Conservation (phyloP, 2,888 invertebrate species). For the Dasypolia templi region DNA sequence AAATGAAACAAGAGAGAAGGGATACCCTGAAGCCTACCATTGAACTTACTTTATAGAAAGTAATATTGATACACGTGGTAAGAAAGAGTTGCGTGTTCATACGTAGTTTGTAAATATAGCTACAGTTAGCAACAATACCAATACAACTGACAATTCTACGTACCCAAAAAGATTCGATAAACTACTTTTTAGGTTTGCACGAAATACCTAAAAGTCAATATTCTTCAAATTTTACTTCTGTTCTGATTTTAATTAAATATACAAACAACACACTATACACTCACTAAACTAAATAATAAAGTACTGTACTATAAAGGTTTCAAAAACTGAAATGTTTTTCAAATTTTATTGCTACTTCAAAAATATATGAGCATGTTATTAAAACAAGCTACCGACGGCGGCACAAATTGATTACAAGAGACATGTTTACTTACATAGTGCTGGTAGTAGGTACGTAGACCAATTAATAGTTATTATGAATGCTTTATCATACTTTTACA, state of each 20-base stretch:
- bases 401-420: background rate
- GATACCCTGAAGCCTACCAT: slow-evolving; percentile 9
- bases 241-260: no score
- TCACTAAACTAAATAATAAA: no score
- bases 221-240: background rate
- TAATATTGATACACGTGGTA: slow-evolving; percentile 9
- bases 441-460: background rate
- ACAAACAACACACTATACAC: no score
- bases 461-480: background rate
- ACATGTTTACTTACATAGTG: slow-evolving; percentile 13
- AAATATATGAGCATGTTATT: background rate
- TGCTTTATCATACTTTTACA: background rate
- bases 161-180: background rate
- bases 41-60: slow-evolving; percentile 2
- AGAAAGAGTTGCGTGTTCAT: background rate
- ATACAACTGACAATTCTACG: background rate
- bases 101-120: no score
- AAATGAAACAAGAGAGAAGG: background rate
- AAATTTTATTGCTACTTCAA: background rate
- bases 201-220: background rate
- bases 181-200: background rate
- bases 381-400: background rate
- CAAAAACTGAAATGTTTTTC: background rate
- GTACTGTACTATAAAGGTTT: background rate
- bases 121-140: background rate